Base-by-base conservation (phyloP, 2,888 invertebrate genomes). In the Steinernema scapterisci region DNA sequence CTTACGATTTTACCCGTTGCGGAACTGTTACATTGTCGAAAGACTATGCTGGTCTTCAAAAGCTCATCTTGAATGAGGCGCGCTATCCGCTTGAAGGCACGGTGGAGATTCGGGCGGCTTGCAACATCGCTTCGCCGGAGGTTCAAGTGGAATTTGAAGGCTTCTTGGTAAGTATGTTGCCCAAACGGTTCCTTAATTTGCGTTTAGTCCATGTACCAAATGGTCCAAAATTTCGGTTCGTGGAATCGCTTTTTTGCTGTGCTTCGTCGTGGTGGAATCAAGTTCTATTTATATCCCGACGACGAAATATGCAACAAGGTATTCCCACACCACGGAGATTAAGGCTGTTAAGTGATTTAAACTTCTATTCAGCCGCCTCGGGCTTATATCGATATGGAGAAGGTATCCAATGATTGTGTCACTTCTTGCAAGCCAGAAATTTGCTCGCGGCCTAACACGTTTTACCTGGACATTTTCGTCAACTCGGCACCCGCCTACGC, bases 171-270 rank as follows among this genome's bases (percentile, higher is more conserved):
- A 16, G 63, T 5, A 3, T 13, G 63, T 13, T 63, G 3, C 31
- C 13, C 27, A 5, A 48, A 7, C 6, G 21, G 27, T 63, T 9
- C 1, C 9, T 13, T 38, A 31, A 1, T 13, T 25, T 13, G 16
- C 31, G 25, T 63, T 63, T 63, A 63, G 63, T 63, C 63, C 11
- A 63, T 63, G 63, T 63, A 63, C 16, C 63, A 63, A n/a, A 27
- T 63, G 7, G 63, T 63, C 38, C 63, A 63, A n/a, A 63, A 31
- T n/a, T 27, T 63, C 25, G 63, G 63, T n/a, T 63, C 63, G 63
- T 63, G 63, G 63, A 25, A 25, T 6, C 11, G 63, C 23, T 63
- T 63, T 7, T 63, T 25, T 16, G 63, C 63, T 16, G 16, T 63
- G 1, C 63, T 54, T 1, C 21, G 25, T 23, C 54, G 25, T 63